These are phyloP conservation scores for Eudyptes chrysolophus DNA, from an alignment of 2,113 vertebrate species.

Conservation along the genomic window DNA sequence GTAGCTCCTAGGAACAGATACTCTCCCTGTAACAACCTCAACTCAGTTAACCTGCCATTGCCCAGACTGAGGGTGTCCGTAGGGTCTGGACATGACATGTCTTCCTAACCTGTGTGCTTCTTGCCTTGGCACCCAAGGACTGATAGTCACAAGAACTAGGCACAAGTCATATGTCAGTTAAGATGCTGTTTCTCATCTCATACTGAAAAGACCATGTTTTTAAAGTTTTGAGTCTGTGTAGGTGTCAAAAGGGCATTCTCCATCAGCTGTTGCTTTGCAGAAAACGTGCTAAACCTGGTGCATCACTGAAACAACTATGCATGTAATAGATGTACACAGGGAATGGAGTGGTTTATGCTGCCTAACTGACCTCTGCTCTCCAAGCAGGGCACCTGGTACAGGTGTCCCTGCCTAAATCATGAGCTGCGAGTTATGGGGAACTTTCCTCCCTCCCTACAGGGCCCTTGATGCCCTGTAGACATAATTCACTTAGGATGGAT, in stretches of 20 bases:
- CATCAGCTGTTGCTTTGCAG: neutral
- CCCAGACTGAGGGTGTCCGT: neutral
- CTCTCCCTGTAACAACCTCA: neutral
- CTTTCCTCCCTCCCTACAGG: neutral
- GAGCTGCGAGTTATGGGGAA: neutral
- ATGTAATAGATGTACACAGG: too few relatives aligned
- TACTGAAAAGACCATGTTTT: neutral
- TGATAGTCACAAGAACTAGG: neutral
- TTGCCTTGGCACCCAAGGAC: neutral
- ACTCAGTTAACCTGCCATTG: neutral
- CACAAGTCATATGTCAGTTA: neutral
- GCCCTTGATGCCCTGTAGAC: neutral
- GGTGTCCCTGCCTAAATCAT: neutral
- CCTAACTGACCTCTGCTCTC: neutral
- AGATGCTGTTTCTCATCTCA: neutral
- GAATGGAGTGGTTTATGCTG: neutral
- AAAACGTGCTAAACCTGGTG: neutral
- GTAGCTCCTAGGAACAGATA: neutral
- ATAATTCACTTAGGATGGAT: neutral
- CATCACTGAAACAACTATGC: neutral
- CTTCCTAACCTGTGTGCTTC: neutral
- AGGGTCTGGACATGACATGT: neutral
- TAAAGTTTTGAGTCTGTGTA: neutral
- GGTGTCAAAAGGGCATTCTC: neutral
- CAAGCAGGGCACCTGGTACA: neutral